phyloP scores from a whole-genome alignment of 37 sponge, comb jelly and placozoan species.

The Cladorhizidae sp. region DNA sequence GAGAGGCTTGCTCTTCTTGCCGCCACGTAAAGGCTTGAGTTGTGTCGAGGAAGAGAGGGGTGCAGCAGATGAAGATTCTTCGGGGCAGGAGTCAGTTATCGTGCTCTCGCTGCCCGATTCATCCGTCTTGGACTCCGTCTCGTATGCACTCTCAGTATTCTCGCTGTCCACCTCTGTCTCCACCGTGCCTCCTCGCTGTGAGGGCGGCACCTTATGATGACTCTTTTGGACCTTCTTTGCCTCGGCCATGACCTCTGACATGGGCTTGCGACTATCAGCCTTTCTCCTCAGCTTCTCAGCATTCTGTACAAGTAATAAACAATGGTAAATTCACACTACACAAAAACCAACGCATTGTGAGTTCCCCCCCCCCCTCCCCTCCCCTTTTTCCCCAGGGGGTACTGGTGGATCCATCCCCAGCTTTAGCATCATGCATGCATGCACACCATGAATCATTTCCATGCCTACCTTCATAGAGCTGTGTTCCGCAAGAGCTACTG shows the following conservation, averaged over 20 bases:
- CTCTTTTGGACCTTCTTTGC: constrained; percentile 23
- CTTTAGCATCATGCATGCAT: too few species aligned
- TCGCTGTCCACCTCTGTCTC: constrained; percentile 36
- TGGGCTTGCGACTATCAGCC: constrained; percentile 45
- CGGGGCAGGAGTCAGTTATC: constrained; percentile 58
- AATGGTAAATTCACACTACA: too few species aligned
- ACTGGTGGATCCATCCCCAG: too few species aligned
- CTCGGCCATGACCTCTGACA: constrained; percentile 6
- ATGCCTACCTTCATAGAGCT: constrained; percentile 47
- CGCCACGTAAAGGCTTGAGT: not conserved
- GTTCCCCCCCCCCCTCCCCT: too few species aligned
- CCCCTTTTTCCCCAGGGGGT: too few species aligned
- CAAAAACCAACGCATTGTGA: not conserved
- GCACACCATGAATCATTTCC: too few species aligned
- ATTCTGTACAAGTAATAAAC: constrained; percentile 47
- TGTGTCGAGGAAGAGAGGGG: not conserved
- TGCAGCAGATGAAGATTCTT: constrained; percentile 10
- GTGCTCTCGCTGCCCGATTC: constrained; percentile 60
- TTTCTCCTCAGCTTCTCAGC: constrained; percentile 62
- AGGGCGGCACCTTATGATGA: not conserved
- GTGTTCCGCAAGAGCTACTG: constrained; percentile 63
- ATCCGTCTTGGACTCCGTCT: constrained; percentile 16
- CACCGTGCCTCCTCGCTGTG: not conserved
- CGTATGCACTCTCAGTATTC: constrained; percentile 45
- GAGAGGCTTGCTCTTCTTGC: not conserved